phyloP scores from a whole-genome alignment of 2,113 vertebrate genomes.

The Platycercus adscitus region DNA sequence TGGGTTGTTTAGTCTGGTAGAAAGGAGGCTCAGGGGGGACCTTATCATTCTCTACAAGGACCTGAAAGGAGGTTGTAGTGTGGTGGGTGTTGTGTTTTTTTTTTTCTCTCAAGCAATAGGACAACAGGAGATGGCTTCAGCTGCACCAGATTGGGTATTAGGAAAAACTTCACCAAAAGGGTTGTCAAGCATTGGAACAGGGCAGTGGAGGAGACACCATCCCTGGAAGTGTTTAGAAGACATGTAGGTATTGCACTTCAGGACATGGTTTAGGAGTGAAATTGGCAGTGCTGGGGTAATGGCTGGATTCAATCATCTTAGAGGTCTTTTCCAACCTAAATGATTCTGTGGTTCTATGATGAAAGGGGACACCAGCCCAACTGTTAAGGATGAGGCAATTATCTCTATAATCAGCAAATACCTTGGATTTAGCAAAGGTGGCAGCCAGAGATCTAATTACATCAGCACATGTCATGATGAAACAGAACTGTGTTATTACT shows the following conservation, averaged over 20 bases:
- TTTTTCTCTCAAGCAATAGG: background rate
- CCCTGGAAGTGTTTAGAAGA: background rate
- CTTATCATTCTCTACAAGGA: background rate
- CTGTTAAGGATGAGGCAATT: background rate
- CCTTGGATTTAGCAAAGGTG: background rate
- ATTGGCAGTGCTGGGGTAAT: background rate
- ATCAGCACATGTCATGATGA: background rate
- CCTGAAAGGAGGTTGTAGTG: background rate
- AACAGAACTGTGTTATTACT: background rate
- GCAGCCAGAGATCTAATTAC: background rate
- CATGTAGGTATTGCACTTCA: accelerated
- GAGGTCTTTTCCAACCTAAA: background rate
- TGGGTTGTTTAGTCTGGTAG: background rate
- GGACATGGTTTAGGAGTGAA: background rate
- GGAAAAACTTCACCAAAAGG: background rate
- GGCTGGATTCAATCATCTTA: background rate
- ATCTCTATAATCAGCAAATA: background rate
- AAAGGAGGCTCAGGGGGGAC: background rate
- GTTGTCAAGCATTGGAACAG: background rate
- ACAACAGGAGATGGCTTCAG: background rate
- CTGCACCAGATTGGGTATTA: background rate
- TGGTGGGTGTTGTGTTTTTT: background rate
- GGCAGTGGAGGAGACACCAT: background rate
- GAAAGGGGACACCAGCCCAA: background rate
- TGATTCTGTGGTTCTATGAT: background rate